phyloP scores from a whole-genome alignment of 2,888 invertebrate genomes.

The Harpalus rubripes region DNA sequence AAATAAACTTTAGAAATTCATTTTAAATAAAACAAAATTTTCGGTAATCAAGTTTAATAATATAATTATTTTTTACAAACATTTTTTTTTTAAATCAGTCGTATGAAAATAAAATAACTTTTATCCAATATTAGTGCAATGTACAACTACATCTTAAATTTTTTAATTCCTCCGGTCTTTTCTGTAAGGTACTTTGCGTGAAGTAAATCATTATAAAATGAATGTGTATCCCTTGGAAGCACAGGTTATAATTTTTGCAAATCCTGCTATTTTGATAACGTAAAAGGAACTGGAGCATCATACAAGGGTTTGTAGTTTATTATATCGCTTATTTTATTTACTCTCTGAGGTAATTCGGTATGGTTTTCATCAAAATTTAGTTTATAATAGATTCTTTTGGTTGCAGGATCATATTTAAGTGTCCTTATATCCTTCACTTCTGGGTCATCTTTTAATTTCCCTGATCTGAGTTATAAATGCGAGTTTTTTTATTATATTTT shows the following conservation, averaged over 20 bases:
- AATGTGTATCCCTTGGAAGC: slow-evolving; percentile 1
- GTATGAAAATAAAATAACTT: slow-evolving; percentile 3
- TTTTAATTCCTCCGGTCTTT: slow-evolving; percentile 16
- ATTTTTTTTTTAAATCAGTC: neutral
- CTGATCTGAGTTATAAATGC: neutral
- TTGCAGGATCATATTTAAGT: slow-evolving; percentile 12
- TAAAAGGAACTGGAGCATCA: slow-evolving; percentile 1
- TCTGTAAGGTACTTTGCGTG: slow-evolving; percentile 5
- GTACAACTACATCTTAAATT: neutral
- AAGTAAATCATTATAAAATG: slow-evolving; percentile 8
- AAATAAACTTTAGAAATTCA: slow-evolving; percentile 6
- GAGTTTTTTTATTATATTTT: slow-evolving; percentile 5
- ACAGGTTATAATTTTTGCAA: slow-evolving; percentile 18
- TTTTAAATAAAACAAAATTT: neutral
- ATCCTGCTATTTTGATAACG: slow-evolving; percentile 18
- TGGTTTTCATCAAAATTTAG: slow-evolving; percentile 4
- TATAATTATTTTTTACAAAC: neutral
- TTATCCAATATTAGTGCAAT: neutral
- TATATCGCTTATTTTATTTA: slow-evolving; percentile 11
- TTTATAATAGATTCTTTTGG: slow-evolving; percentile 16
- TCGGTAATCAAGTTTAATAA: slow-evolving; percentile 13
- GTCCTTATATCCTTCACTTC: slow-evolving; percentile 13
- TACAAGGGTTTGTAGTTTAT: slow-evolving; percentile 9
- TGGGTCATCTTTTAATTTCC: slow-evolving; percentile 19
- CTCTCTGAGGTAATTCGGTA: slow-evolving; percentile 9